These are phyloP conservation scores for Nasonia giraulti DNA, from an alignment of 1,140 invertebrate genomes.

Conservation along the genomic window DNA sequence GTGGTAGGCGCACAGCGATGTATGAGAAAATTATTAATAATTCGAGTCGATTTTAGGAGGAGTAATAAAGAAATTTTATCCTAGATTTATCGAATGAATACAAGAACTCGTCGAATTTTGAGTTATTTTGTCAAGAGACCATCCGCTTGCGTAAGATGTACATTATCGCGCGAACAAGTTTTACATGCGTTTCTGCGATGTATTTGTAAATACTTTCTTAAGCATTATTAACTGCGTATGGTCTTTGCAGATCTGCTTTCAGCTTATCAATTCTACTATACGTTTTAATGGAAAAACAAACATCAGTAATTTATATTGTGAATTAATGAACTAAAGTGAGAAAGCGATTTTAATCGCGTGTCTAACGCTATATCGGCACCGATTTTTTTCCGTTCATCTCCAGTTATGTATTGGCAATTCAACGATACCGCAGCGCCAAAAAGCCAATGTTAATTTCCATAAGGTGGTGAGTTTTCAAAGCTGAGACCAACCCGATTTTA, in stretches of 20 bases:
- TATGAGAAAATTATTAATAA: constrained; percentile 73
- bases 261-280: constrained; percentile 7
- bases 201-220: constrained; percentile 49
- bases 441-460: too few species aligned
- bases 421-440: too few species aligned
- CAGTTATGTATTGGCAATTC: background rate
- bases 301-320: constrained; percentile 9
- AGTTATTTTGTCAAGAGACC: constrained; percentile 38
- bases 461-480: too few species aligned
- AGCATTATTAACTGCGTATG: constrained; percentile 37
- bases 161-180: constrained; percentile 39
- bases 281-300: background rate
- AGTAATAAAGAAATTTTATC: constrained; percentile 74
- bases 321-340: background rate
- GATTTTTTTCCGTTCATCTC: background rate
- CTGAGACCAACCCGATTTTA: too few species aligned
- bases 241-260: constrained; percentile 32
- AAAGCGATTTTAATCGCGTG: background rate
- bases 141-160: constrained; percentile 44
- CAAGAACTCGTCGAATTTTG: constrained; percentile 44
- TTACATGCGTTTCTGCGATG: constrained; percentile 34
- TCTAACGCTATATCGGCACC: background rate
- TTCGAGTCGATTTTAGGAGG: constrained; percentile 71
- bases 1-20: constrained; percentile 74
- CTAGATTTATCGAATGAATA: constrained; percentile 62